phyloP scores from a whole-genome alignment of 1,140 invertebrate species.

The Maniola jurtina region DNA sequence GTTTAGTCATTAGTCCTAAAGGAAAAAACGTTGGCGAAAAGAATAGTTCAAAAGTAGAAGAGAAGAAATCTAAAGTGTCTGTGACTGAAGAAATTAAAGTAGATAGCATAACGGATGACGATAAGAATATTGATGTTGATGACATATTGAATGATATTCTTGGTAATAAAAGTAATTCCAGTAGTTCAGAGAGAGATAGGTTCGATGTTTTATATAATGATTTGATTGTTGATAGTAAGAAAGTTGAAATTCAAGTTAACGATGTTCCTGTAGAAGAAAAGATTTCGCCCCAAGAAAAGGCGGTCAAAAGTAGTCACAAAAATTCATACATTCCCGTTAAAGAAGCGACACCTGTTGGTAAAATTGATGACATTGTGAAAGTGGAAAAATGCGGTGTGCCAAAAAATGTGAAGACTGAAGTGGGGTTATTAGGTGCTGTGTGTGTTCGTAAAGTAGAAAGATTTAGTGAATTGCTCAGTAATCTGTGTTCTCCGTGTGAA shows the following conservation, averaged over 20 bases:
- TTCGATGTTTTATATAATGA: slow-evolving; percentile 66
- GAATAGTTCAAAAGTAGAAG: slow-evolving; percentile 50
- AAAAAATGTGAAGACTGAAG: slow-evolving; percentile 61
- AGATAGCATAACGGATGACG: slow-evolving; percentile 49
- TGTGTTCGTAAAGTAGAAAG: slow-evolving; percentile 75
- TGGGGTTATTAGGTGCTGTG: slow-evolving; percentile 66
- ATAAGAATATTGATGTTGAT: slow-evolving; percentile 51
- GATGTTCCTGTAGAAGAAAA: slow-evolving; percentile 36
- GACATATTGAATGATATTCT: slow-evolving; percentile 66
- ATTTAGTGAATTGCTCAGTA: slow-evolving; percentile 75
- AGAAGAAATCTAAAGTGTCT: slow-evolving; percentile 46
- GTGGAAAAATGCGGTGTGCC: slow-evolving; percentile 64
- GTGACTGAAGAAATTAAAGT: slow-evolving; percentile 51
- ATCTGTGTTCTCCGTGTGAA: slow-evolving; percentile 72
- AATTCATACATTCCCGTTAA: slow-evolving; percentile 52
- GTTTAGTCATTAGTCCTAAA: slow-evolving; percentile 67
- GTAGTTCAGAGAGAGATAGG: slow-evolving; percentile 57
- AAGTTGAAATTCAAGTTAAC: slow-evolving; percentile 38
- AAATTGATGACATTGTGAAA: slow-evolving; percentile 43
- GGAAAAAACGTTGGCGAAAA: slow-evolving; percentile 57
- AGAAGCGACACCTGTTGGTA: slow-evolving; percentile 49
- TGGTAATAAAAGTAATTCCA: slow-evolving; percentile 48
- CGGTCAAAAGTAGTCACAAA: slow-evolving; percentile 59
- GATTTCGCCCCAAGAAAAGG: slow-evolving; percentile 20
- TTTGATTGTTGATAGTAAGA: slow-evolving; percentile 42